Evolutionary conservation across 2,888 invertebrate genomes (phyloP).

Genomic region (Lepidonotus clava): DNA sequence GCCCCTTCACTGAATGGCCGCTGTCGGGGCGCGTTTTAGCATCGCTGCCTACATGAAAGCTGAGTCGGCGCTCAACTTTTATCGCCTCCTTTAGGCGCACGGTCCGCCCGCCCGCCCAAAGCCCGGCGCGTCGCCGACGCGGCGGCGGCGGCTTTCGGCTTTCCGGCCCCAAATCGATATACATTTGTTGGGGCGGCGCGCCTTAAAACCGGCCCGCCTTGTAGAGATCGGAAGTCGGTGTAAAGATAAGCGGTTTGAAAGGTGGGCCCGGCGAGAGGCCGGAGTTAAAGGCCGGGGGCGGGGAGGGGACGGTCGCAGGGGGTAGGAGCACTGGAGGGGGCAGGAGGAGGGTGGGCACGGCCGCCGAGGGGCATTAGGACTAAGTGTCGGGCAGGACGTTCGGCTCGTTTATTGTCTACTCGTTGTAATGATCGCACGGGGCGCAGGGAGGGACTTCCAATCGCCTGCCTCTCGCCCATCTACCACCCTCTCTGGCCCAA

Average conservation of each 20-base stretch:
- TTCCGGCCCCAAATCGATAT: slow-evolving; percentile 41
- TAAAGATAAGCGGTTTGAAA: slow-evolving; percentile 45
- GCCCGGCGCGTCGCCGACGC: not conserved
- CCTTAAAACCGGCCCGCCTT: not conserved
- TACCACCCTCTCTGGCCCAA: not conserved
- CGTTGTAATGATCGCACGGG: slow-evolving; percentile 26
- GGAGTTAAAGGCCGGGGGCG: not conserved
- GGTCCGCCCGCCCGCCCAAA: not conserved
- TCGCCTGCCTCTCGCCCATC: not conserved
- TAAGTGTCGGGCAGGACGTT: slow-evolving; percentile 22
- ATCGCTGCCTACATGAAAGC: not conserved
- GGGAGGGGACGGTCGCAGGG: not conserved
- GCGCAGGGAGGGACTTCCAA: slow-evolving; percentile 1
- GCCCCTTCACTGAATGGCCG: slow-evolving; percentile 20
- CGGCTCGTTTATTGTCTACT: slow-evolving; percentile 2
- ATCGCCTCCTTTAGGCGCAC: not conserved
- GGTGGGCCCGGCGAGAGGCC: not conserved
- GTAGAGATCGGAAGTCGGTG: slow-evolving; percentile 23
- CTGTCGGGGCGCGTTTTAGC: slow-evolving; percentile 19
- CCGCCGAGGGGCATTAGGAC: slow-evolving; percentile 10
- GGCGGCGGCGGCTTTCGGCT: not conserved
- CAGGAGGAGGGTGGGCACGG: not conserved
- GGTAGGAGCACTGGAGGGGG: not conserved
- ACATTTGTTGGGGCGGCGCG: slow-evolving; percentile 36
- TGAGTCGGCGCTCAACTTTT: not conserved